phyloP scores from a whole-genome alignment of 2,888 invertebrate genomes.

The Euproctis similis region DNA sequence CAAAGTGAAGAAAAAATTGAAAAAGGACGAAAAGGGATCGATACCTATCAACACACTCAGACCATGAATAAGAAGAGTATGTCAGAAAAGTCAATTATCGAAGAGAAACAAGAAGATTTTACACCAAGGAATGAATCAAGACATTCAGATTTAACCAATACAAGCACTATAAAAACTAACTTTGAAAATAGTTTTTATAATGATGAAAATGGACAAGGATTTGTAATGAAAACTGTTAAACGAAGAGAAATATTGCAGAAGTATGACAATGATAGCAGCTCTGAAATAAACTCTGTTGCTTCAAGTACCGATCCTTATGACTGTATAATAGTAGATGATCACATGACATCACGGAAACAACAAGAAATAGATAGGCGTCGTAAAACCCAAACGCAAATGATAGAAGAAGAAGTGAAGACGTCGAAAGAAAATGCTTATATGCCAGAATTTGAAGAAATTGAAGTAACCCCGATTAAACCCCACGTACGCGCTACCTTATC shows the following conservation, averaged over 20 bases:
- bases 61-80: conserved; percentile 57
- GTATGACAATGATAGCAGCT: conserved; percentile 80
- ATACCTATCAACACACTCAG: conserved; percentile 48
- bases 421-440: conserved; percentile 64
- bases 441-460: conserved; percentile 71
- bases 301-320: conserved; percentile 85
- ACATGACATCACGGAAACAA: conserved; percentile 74
- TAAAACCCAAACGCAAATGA: conserved; percentile 50
- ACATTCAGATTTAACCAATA: conserved; percentile 66
- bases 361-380: conserved; percentile 65
- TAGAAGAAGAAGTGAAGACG: conserved; percentile 56
- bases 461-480: conserved; percentile 67
- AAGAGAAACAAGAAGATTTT: conserved; percentile 62
- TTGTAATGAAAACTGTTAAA: conserved; percentile 82
- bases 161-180: conserved; percentile 71
- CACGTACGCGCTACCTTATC: conserved; percentile 60
- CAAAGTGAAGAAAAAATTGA: conserved; percentile 58
- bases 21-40: conserved; percentile 38
- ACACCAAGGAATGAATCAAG: conserved; percentile 60
- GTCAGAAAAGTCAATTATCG: conserved; percentile 61
- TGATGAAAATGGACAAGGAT: conserved; percentile 79
- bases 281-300: conserved; percentile 78
- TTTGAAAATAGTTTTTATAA: conserved; percentile 81
- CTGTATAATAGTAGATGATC: conserved; percentile 90
- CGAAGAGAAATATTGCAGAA: conserved; percentile 83